Evolutionary conservation across 2,113 vertebrate genomes (phyloP), one percentile per base, ranked within the genome.

Genomic region (Cinclus mexicanus): DNA sequence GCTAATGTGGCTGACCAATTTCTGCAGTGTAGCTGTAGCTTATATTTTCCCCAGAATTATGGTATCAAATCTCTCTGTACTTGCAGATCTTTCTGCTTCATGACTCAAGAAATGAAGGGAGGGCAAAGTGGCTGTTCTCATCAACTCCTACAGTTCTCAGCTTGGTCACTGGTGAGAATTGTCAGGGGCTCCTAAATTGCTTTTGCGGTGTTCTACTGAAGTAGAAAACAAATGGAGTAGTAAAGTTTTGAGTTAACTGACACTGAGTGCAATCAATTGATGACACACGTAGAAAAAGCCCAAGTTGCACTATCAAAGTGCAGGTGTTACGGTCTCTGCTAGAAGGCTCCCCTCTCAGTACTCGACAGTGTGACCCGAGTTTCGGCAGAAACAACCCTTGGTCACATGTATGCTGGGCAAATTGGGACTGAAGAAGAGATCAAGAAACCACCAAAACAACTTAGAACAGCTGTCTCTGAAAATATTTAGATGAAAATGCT

Each of bases 381-480:
- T 76, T 59, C 70, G 56, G 50, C 64, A 26, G 44, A 68, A 57
- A 12, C 41, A 44, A 31, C 28, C 23, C 21, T 46, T 82, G 46
- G 21, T 76, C 53, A 29, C 46, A 9, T 2, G 42, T 26, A 74
- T 68, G 68, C 12, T 2, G 0, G 39, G 35, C 68, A 52, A 50
- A 11, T 7, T 77, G 35, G 46, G 67, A 68, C 53, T 59, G 69
- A 84, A 80, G 71, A 76, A 60, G 59, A 88, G 46, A 83, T 57
- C 57, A 39, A 81, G 59, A 74, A 95, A 67, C 25, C 55, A 83
- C 29, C 31, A 21, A 35, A 42, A 14, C 29, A 28, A 15, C 55
- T 81, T 70, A 57, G 31, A 94, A 49, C 63, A 90, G 11, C 68
- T 87, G 82, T 67, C 46, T 87, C 70, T 82, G 57, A 56, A 72